Conservation (phyloP, 2,888 invertebrate species). For the Tipula lateralis region DNA sequence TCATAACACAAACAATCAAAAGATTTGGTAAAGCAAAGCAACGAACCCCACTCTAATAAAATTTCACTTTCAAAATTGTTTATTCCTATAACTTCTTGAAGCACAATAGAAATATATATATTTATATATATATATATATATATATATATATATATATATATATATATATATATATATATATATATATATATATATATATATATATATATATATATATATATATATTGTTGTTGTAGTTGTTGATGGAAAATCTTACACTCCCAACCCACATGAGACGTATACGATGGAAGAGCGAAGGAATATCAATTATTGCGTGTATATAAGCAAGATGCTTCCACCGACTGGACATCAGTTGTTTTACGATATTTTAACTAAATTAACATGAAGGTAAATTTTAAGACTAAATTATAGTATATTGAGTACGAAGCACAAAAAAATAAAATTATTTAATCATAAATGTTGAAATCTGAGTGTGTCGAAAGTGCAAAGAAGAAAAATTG, state of each 20-base stretch:
- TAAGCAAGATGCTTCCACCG: background rate
- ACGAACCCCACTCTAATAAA: background rate
- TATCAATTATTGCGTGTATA: background rate
- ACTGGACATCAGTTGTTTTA: background rate
- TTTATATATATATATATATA: background rate
- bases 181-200: background rate
- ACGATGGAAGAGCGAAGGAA: background rate
- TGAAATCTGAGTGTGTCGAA: background rate
- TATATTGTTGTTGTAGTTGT: background rate
- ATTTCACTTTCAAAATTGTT: conserved; percentile 3
- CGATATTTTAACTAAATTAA: background rate
- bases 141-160: background rate
- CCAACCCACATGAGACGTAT: background rate
- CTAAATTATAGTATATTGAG: too few relatives aligned
- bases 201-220: background rate
- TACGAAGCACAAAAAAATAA: too few relatives aligned
- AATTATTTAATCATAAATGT: background rate
- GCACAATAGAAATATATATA: background rate
- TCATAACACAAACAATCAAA: background rate
- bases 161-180: background rate
- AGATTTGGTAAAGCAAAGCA: background rate
- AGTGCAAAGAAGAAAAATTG: background rate
- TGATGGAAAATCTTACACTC: background rate
- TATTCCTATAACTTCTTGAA: background rate
- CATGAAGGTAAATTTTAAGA: background rate